Evolutionary conservation across 2,888 invertebrate species (phyloP).

Genomic region (Drosophila anomelani): DNA sequence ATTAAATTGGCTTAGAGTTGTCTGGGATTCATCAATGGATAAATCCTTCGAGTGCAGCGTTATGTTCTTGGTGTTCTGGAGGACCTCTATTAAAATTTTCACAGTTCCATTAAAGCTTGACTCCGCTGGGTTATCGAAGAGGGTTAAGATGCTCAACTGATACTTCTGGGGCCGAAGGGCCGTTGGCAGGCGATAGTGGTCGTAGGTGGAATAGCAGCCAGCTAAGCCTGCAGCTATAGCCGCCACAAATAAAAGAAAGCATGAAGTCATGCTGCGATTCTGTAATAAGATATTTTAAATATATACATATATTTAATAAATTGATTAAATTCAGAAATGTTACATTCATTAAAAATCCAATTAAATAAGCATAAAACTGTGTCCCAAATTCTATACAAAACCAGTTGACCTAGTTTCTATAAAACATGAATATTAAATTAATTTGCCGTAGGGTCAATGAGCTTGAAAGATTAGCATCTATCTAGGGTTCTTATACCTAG

Average conservation of each 20-base stretch:
- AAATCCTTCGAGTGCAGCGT: conserved; percentile 87
- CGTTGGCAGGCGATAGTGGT: conserved; percentile 82
- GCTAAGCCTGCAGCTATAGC: background rate
- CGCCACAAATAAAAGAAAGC: background rate
- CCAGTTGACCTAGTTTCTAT: background rate
- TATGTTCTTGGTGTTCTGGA: conserved; percentile 86
- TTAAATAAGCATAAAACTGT: too few species aligned
- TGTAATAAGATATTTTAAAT: background rate
- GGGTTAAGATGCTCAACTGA: conserved; percentile 82
- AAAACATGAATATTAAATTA: conserved; percentile 5
- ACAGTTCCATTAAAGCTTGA: conserved; percentile 83
- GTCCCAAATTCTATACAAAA: background rate
- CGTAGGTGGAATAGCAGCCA: background rate
- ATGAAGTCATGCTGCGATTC: conserved; percentile 5
- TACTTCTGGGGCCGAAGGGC: conserved; percentile 83
- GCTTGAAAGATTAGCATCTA: background rate
- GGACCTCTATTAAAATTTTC: conserved; percentile 79
- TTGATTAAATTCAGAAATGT: background rate
- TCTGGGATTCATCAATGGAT: conserved; percentile 84
- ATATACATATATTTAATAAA: background rate
- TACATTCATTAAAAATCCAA: background rate
- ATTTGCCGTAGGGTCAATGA: background rate
- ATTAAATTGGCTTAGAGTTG: conserved; percentile 31
- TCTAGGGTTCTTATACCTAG: background rate
- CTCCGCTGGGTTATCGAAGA: conserved; percentile 80